These are phyloP conservation scores for Ceratitis capitata DNA, from an alignment of 1,140 invertebrate genomes.

Conservation along the genomic window DNA sequence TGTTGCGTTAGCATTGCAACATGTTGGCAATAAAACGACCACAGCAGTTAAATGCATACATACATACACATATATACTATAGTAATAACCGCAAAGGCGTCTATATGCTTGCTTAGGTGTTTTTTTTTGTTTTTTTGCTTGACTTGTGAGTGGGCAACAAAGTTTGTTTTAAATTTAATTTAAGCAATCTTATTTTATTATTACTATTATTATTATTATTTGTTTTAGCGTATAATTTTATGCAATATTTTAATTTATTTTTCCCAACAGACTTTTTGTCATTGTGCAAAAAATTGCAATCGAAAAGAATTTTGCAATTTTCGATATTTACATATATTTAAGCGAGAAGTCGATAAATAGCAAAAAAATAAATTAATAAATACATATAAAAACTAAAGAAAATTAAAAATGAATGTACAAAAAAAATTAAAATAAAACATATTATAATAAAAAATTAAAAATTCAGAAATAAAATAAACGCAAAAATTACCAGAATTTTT, in stretches of 20 bases:
- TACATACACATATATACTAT: too few relatives aligned
- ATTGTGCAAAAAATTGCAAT: too few relatives aligned
- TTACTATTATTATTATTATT: not conserved
- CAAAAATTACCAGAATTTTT: too few relatives aligned
- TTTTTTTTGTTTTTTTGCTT: not conserved
- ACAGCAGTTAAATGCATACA: too few relatives aligned
- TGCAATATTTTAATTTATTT: not conserved
- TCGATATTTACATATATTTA: not conserved
- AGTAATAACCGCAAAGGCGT: not conserved
- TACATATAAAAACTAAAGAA: too few relatives aligned
- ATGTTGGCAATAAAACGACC: not conserved
- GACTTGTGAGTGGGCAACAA: not conserved
- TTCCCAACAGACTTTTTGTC: not conserved
- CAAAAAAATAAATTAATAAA: not conserved
- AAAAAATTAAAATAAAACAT: too few relatives aligned
- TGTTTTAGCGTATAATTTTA: not conserved
- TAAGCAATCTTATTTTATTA: not conserved
- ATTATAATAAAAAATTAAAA: too few relatives aligned
- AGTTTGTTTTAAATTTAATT: conserved; percentile 15
- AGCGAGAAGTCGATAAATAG: too few relatives aligned
- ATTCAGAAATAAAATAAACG: too few relatives aligned
- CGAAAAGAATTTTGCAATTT: not conserved
- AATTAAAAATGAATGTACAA: too few relatives aligned
- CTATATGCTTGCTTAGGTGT: not conserved
- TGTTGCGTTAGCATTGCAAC: conserved; percentile 30